A percentile compares a stretch with the other conserved stretches of the same genome.
Conservation (phyloP, 2,888 invertebrate species). For the Prosopocoilus inquinatus region DNA sequence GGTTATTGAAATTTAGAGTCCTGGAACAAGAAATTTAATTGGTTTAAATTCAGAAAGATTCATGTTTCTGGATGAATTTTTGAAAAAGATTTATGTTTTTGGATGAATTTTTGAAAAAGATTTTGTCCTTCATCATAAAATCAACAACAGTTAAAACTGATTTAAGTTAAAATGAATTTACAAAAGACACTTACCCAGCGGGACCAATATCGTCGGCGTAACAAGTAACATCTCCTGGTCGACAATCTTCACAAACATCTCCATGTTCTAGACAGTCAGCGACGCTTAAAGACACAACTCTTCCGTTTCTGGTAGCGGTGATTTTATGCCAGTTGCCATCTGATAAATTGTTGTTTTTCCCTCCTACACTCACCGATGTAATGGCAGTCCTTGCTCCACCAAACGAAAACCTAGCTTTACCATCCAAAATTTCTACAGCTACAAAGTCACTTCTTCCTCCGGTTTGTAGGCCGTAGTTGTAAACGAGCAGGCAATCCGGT, state of each 20-base stretch:
- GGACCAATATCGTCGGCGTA: slow-evolving; percentile 64
- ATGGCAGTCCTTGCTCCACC: slow-evolving; percentile 87
- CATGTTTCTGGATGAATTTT: background rate
- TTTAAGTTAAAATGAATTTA: no score
- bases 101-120: background rate
- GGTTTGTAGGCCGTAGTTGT: slow-evolving; percentile 85
- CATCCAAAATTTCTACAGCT: slow-evolving; percentile 82
- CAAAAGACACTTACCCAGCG: slow-evolving; percentile 69
- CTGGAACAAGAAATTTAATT: slow-evolving; percentile 55
- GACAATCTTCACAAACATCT: slow-evolving; percentile 81
- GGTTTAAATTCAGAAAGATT: background rate
- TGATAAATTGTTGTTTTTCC: slow-evolving; percentile 64
- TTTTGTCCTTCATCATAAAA: no score
- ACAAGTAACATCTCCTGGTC: slow-evolving; percentile 77
- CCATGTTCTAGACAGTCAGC: slow-evolving; percentile 82
- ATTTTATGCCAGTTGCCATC: slow-evolving; percentile 92
- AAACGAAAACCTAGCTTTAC: slow-evolving; percentile 84
- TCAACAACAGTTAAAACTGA: no score
- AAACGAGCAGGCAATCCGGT: slow-evolving; percentile 80
- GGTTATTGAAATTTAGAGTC: slow-evolving; percentile 87
- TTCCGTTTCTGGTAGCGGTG: slow-evolving; percentile 85
- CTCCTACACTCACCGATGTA: slow-evolving; percentile 71
- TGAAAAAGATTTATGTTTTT: background rate
- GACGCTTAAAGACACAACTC: slow-evolving; percentile 81
- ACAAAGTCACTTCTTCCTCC: slow-evolving; percentile 91